Conservation (phyloP, 2,888 invertebrate genomes). For the Silvanus unidentatus region DNA sequence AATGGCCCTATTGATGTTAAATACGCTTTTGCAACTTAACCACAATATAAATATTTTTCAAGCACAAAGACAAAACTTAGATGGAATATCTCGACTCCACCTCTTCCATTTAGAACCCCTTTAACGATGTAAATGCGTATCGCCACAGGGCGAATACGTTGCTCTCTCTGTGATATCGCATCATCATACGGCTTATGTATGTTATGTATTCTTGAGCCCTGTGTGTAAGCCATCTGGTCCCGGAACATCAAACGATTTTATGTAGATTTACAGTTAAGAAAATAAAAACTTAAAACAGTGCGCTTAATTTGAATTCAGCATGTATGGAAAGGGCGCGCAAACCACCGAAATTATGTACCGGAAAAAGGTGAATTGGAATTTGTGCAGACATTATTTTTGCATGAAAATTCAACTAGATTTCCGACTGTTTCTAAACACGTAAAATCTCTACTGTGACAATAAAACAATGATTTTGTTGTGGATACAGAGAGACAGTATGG, state of each 20-base stretch:
- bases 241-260: conserved; percentile 46
- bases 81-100: conserved; percentile 43
- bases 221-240: conserved; percentile 38
- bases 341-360: too few species aligned
- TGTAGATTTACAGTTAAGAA: conserved; percentile 39
- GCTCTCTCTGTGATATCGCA: conserved; percentile 9
- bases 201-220: too few species aligned
- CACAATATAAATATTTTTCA: conserved; percentile 45
- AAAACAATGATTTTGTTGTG: conserved; percentile 20
- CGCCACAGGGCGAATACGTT: conserved; percentile 38
- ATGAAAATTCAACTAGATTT: too few species aligned
- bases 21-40: conserved; percentile 10
- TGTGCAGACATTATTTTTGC: too few species aligned
- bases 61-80: conserved; percentile 47
- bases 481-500: conserved; percentile 29
- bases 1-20: not conserved
- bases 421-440: too few species aligned
- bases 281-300: conserved; percentile 15
- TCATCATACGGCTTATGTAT: too few species aligned
- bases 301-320: conserved; percentile 42
- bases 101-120: conserved; percentile 41
- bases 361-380: not conserved
- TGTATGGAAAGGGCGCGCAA: conserved; percentile 40
- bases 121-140: conserved; percentile 44
- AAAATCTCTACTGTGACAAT: conserved; percentile 33